A percentile compares a stretch with the other conserved stretches of the same genome.
These are phyloP conservation scores for Sebastes cheni DNA, from an alignment of 2,797 vertebrate species.

Conservation along the genomic window DNA sequence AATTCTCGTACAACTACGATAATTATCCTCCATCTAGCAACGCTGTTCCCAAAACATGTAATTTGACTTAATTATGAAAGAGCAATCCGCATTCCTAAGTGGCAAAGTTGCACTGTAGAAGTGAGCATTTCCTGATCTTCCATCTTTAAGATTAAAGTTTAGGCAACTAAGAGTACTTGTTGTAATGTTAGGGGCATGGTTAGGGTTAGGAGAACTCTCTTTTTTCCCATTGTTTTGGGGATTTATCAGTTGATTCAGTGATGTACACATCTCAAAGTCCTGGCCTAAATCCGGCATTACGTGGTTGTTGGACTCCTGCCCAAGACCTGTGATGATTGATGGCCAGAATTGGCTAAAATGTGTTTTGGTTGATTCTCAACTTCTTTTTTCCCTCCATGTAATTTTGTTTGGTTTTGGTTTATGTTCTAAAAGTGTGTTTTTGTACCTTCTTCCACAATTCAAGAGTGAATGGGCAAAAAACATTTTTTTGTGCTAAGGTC, in stretches of 20 bases:
- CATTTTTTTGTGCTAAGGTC: background rate
- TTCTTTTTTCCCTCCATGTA: background rate
- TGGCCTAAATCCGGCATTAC: background rate
- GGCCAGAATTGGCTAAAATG: background rate
- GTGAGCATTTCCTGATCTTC: background rate
- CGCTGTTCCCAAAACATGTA: background rate
- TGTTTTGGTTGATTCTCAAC: background rate
- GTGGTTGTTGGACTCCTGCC: background rate
- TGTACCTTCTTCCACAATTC: background rate
- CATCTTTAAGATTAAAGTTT: background rate
- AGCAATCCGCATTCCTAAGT: background rate
- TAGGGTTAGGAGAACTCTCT: too few species aligned
- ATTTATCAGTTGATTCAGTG: background rate
- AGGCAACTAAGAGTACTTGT: too few species aligned
- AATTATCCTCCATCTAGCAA: background rate
- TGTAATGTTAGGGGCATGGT: too few species aligned
- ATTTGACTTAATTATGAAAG: background rate
- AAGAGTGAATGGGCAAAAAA: background rate
- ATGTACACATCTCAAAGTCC: too few species aligned
- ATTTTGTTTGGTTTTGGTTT: conserved; percentile 5
- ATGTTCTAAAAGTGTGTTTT: background rate
- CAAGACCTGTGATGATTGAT: background rate
- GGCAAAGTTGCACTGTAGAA: background rate
- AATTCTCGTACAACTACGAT: background rate
- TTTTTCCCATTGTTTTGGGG: too few species aligned